Conservation (phyloP, 1,140 invertebrate genomes). For the Scylla paramamosain region DNA sequence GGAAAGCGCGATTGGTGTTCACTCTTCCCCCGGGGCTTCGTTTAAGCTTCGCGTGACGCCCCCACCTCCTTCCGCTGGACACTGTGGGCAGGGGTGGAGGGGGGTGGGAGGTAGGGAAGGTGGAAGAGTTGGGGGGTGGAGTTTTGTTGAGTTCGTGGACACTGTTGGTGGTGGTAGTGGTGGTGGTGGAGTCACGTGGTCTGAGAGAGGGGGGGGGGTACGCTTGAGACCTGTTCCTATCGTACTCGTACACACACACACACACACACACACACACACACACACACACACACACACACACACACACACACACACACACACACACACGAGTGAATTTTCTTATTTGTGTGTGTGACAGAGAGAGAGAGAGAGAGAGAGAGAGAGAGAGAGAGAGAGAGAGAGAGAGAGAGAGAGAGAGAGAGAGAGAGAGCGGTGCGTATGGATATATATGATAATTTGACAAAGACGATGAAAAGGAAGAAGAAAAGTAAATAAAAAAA, state of each 20-base stretch:
- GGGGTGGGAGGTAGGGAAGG: not conserved
- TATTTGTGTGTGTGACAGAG: not conserved
- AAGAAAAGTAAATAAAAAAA: not conserved
- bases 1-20: not conserved
- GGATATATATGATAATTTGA: not conserved
- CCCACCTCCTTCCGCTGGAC: no score
- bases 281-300: conserved; percentile 38
- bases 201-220: not conserved
- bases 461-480: not conserved
- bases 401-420: not conserved
- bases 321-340: not conserved
- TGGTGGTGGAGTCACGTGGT: not conserved
- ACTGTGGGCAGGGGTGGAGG: not conserved
- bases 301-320: conserved; percentile 35
- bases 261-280: conserved; percentile 1
- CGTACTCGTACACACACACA: not conserved
- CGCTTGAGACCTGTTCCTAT: not conserved
- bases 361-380: not conserved
- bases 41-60: no score
- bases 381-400: conserved; percentile 24
- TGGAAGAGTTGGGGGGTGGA: no score
- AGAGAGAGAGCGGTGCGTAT: not conserved
- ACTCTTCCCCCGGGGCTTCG: no score
- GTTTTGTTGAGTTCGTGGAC: no score
- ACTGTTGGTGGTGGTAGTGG: not conserved